phyloP scores from a whole-genome alignment of 2,888 invertebrate genomes.

The Xanthia togata region DNA sequence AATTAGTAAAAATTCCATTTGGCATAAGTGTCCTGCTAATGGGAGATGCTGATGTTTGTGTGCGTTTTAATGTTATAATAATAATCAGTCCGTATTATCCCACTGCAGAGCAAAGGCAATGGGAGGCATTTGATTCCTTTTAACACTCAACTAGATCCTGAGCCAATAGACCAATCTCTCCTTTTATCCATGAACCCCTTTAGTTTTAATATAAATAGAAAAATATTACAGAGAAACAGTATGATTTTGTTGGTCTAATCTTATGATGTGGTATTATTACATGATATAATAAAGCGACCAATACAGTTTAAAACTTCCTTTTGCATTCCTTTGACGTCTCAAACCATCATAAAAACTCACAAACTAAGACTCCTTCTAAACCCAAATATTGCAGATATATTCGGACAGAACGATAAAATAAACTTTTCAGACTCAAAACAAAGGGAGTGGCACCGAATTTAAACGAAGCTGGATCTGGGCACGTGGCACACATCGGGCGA shows the following conservation, averaged over 20 bases:
- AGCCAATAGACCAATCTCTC: too few relatives aligned
- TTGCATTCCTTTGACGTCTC: background rate
- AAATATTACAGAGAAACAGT: background rate
- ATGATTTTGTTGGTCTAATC: background rate
- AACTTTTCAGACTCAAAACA: conserved; percentile 5
- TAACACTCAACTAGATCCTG: too few relatives aligned
- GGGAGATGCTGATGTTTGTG: background rate
- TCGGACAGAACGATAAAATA: conserved; percentile 7
- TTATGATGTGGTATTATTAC: too few relatives aligned
- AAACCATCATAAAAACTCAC: background rate
- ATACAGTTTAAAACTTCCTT: background rate
- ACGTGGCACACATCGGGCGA: conserved; percentile 23
- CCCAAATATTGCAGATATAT: background rate
- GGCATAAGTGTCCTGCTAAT: background rate
- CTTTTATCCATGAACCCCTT: too few relatives aligned
- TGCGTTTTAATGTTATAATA: too few relatives aligned
- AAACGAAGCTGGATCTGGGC: conserved; percentile 10
- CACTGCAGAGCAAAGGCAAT: too few relatives aligned
- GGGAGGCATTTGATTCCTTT: too few relatives aligned
- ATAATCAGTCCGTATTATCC: too few relatives aligned
- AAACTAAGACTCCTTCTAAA: background rate
- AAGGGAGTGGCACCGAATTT: conserved; percentile 4
- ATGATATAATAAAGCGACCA: background rate
- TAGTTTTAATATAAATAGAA: background rate
- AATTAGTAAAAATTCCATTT: conserved; percentile 12